These are phyloP conservation scores for Galago senegalensis DNA, from an alignment of 2,797 vertebrate species.

Conservation along the genomic window DNA sequence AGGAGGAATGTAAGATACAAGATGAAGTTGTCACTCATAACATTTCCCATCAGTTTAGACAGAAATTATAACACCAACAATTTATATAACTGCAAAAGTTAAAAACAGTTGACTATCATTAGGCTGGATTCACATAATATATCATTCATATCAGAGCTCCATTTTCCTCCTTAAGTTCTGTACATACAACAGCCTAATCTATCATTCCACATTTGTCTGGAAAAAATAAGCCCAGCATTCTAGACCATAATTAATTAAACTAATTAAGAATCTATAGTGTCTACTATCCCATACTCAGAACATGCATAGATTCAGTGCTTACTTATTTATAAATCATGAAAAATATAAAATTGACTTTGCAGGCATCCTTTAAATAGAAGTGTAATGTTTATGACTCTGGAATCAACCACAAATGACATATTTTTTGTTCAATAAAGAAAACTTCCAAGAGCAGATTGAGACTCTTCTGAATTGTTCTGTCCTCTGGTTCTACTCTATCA, in stretches of 20 bases:
- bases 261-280: not conserved
- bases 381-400: not conserved
- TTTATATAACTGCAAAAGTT: not conserved
- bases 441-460: not conserved
- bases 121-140: not conserved
- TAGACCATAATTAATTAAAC: conserved; percentile 24
- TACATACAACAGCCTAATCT: not conserved
- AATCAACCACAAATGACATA: conserved; percentile 4
- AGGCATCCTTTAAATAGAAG: not conserved
- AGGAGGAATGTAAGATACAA: not conserved
- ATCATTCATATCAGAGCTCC: not conserved
- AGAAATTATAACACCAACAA: not conserved
- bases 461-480: not conserved
- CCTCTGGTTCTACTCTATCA: not conserved
- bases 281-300: not conserved
- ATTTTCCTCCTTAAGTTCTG: not conserved
- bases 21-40: not conserved
- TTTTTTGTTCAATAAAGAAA: not conserved
- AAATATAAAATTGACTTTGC: not conserved
- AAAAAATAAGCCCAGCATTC: not conserved
- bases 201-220: not conserved
- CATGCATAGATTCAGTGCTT: not conserved
- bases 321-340: not conserved
- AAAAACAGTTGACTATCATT: not conserved
- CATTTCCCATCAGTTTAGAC: not conserved